These are phyloP conservation scores for Mobula hypostoma DNA, from an alignment of 2,113 vertebrate genomes.

Conservation along the genomic window DNA sequence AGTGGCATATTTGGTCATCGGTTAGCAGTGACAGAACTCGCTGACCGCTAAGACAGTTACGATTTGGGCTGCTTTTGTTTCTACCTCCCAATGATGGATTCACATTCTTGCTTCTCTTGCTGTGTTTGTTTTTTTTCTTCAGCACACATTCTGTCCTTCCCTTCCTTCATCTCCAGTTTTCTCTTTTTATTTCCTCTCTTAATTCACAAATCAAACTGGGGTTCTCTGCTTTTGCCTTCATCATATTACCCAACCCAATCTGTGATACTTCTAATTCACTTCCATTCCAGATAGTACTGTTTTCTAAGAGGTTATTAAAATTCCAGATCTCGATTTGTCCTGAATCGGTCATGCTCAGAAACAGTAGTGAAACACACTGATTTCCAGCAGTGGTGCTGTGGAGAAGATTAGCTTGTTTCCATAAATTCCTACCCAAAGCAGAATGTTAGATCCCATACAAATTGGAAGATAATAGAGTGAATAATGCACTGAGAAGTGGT, in stretches of 20 bases:
- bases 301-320: neutral
- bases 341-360: neutral
- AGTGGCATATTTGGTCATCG: too few species aligned
- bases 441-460: neutral
- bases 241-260: neutral
- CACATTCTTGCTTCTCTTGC: too few species aligned
- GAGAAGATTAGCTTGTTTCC: neutral
- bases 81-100: too few species aligned
- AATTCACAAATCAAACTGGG: too few species aligned
- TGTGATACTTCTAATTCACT: neutral
- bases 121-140: too few species aligned
- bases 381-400: neutral
- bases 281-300: neutral
- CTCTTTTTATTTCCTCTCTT: too few species aligned
- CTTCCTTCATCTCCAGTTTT: too few species aligned
- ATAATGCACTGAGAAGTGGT: neutral
- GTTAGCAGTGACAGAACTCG: too few species aligned
- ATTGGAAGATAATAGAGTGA: neutral
- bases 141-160: too few species aligned
- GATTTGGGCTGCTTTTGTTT: too few species aligned
- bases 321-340: neutral
- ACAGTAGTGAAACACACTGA: neutral
- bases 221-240: too few species aligned
- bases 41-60: too few species aligned
- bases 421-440: neutral